Evolutionary conservation across 2,797 vertebrate genomes (phyloP).

Genomic region (Pristis pectinata): DNA sequence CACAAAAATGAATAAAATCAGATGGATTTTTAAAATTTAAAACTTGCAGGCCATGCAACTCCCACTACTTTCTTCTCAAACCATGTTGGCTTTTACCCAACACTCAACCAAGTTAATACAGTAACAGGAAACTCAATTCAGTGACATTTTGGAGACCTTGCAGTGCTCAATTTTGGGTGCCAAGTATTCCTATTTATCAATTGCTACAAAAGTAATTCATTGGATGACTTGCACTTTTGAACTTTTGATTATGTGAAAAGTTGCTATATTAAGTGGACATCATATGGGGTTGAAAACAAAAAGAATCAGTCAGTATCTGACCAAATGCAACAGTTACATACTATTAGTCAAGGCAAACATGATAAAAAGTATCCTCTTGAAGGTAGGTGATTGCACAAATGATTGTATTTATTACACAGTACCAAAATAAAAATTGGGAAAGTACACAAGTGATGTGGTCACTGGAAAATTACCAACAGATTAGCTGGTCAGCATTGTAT

Average conservation of each 20-base stretch:
- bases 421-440: neutral
- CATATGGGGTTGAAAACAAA: neutral
- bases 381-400: neutral
- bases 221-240: neutral
- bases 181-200: no score
- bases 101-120: neutral
- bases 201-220: neutral
- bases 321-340: neutral
- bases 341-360: neutral
- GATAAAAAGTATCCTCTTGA: neutral
- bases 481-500: neutral
- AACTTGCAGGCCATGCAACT: neutral
- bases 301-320: neutral
- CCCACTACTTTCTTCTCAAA: neutral
- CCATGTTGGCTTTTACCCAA: neutral
- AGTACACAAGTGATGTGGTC: neutral
- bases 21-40: neutral
- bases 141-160: neutral
- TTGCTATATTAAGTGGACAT: neutral
- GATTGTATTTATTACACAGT: neutral
- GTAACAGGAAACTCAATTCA: neutral
- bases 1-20: neutral
- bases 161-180: neutral
- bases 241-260: neutral
- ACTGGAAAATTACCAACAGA: neutral